These are phyloP conservation scores for Amiota mariae DNA, from an alignment of 2,888 invertebrate species.

Conservation along the genomic window DNA sequence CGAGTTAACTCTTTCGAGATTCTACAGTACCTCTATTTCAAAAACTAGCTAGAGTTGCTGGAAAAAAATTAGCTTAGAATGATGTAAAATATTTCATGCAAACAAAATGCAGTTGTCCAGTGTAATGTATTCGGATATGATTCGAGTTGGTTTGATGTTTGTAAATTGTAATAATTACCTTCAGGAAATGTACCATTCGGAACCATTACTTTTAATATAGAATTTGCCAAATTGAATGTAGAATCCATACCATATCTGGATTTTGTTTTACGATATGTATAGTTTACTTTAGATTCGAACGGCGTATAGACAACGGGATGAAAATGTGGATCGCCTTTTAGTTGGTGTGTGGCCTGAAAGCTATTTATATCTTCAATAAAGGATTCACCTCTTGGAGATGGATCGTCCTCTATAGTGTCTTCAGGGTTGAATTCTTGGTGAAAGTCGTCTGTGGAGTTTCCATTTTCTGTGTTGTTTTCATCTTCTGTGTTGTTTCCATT, in stretches of 20 bases:
- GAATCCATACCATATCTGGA: constrained; percentile 50
- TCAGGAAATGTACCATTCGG: constrained; percentile 45
- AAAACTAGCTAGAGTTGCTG: no score
- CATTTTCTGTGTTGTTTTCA: no score
- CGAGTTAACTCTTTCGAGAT: no score
- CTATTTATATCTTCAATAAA: neutral
- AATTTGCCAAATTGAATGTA: constrained; percentile 52
- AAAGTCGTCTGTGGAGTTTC: no score
- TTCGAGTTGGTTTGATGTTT: no score
- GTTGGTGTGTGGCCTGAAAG: constrained; percentile 43
- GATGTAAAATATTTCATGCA: no score
- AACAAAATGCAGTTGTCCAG: no score
- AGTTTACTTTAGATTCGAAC: constrained; percentile 48
- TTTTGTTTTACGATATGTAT: constrained; percentile 39
- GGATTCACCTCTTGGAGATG: constrained; percentile 48
- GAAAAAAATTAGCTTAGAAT: no score
- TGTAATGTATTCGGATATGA: no score
- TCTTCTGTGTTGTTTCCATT: neutral
- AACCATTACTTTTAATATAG: constrained; percentile 45
- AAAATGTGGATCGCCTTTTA: constrained; percentile 47
- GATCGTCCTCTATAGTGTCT: constrained; percentile 33
- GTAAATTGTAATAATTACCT: constrained; percentile 39
- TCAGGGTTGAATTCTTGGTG: no score
- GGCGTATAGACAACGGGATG: constrained; percentile 41
- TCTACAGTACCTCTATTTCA: no score